Percentiles rank a stretch among this genome's conserved stretches.
These are phyloP conservation scores for Myotis brandtii DNA, from an alignment of 2,113 vertebrate species.

Conservation along the genomic window DNA sequence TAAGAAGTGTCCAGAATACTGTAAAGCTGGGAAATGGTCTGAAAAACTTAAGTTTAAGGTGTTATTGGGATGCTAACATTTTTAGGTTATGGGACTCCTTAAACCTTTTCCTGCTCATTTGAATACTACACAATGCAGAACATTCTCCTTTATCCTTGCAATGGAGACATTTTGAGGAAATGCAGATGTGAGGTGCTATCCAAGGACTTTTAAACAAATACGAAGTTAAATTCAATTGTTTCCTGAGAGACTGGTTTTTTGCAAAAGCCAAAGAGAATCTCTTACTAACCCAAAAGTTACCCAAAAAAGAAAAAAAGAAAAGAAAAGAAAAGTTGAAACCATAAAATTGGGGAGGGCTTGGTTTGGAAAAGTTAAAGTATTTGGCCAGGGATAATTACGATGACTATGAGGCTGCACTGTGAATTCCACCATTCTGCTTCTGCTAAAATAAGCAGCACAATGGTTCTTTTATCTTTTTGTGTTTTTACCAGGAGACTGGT, in stretches of 20 bases:
- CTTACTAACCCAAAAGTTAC: slow-evolving; percentile 56
- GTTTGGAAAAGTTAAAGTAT: neutral
- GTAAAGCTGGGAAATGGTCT: neutral
- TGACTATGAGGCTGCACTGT: neutral
- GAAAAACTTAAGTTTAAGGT: slow-evolving; percentile 19
- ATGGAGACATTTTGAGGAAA: slow-evolving; percentile 29
- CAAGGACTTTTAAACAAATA: slow-evolving; percentile 63
- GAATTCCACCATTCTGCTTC: slow-evolving; percentile 23
- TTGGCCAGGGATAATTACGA: slow-evolving; percentile 32
- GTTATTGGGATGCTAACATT: neutral
- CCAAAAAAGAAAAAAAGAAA: neutral
- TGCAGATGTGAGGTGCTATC: neutral
- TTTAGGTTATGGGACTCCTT: neutral
- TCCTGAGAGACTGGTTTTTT: slow-evolving; percentile 55
- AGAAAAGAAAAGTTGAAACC: neutral
- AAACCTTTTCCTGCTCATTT: neutral
- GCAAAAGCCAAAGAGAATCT: slow-evolving; percentile 70
- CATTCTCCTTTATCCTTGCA: neutral
- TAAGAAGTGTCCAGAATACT: neutral
- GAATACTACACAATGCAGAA: neutral
- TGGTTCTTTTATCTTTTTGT: slow-evolving; percentile 63
- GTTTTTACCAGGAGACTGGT: slow-evolving; percentile 43
- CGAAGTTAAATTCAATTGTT: slow-evolving; percentile 59
- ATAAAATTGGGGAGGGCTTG: neutral
- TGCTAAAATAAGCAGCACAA: slow-evolving; percentile 31